Evolutionary conservation across 2,113 vertebrate genomes (phyloP).

Genomic region (Thryonomys swinderianus): DNA sequence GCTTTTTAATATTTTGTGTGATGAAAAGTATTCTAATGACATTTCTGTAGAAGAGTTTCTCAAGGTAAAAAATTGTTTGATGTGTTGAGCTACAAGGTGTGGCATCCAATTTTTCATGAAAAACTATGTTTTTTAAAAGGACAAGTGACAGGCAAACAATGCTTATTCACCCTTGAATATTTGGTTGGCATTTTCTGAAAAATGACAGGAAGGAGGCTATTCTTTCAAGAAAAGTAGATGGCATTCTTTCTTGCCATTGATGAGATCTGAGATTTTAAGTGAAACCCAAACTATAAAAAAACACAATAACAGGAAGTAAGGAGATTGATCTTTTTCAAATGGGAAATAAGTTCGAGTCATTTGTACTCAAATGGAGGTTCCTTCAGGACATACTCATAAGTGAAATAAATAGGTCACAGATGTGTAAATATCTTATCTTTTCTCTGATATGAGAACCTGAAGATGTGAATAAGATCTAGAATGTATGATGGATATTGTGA

Average conservation of each 20-base stretch:
- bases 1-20: neutral
- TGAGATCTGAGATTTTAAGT: neutral
- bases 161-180: neutral
- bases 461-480: no score
- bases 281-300: neutral
- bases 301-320: neutral
- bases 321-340: neutral
- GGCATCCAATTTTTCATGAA: neutral
- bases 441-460: no score
- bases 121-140: neutral
- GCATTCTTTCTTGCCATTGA: neutral
- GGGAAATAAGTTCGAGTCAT: no score
- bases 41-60: neutral
- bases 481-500: no score
- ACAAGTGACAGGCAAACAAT: neutral
- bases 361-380: no score
- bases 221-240: neutral
- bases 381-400: no score
- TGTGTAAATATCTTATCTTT: no score
- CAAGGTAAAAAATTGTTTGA: neutral
- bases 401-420: no score
- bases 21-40: neutral
- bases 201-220: neutral
- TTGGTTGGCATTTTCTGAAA: neutral
- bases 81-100: neutral